phyloP scores from a whole-genome alignment of 2,888 invertebrate genomes.

The Nomada lathburiana region DNA sequence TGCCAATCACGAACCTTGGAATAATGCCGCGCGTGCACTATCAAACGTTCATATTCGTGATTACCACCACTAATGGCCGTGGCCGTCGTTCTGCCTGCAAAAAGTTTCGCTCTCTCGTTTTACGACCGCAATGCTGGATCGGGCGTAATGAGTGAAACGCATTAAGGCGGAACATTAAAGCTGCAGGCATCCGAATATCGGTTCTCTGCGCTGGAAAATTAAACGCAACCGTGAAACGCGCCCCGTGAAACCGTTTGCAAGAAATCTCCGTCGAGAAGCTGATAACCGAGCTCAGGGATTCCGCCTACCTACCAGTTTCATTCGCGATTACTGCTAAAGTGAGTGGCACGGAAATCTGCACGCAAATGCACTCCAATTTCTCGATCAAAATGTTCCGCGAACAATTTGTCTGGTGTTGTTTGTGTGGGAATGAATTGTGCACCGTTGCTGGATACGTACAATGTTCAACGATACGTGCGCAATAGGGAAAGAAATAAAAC shows the following conservation, averaged over 20 bases:
- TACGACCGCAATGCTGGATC: not conserved
- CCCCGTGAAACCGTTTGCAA: constrained; percentile 21
- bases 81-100: not conserved
- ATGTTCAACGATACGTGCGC: too few species aligned
- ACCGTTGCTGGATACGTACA: too few species aligned
- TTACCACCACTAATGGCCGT: not conserved
- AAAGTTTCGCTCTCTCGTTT: not conserved
- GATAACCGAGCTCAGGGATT: constrained; percentile 34
- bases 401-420: too few species aligned
- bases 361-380: constrained; percentile 10
- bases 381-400: not conserved
- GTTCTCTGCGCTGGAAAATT: constrained; percentile 13
- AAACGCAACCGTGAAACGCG: constrained; percentile 25
- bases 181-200: constrained; percentile 15
- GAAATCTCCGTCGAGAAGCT: constrained; percentile 28
- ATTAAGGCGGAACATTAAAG: constrained; percentile 16
- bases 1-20: not conserved
- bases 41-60: not conserved
- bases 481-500: too few species aligned
- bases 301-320: constrained; percentile 10
- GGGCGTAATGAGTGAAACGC: constrained; percentile 21
- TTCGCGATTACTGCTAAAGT: constrained; percentile 17
- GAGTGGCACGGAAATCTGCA: not conserved
- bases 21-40: not conserved
- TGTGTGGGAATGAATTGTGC: too few species aligned